Evolutionary conservation across 2,113 vertebrate genomes (phyloP), one percentile per base, ranked within the genome.

Genomic region (Dinomys branickii): DNA sequence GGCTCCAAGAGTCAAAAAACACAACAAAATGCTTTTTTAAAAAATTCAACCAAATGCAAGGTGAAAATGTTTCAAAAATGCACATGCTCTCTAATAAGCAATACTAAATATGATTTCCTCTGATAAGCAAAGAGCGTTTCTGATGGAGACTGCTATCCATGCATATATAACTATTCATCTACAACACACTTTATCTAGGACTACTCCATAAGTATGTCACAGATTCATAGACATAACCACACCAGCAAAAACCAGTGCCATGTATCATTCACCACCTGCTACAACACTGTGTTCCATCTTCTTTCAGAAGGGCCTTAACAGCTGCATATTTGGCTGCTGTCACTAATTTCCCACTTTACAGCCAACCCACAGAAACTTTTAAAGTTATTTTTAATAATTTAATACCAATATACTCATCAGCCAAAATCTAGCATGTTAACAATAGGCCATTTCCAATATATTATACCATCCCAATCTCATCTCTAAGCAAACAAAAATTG

Each of bases 281-380:
- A 50, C 41, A 47, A 86, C 22, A 90, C 35, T 81, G n/a, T 80
- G 13, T 22, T 88, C 38, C 73, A 69, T 50, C 69, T 77, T 90
- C 33, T 38, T 73, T 91, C 65, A 80, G 54, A 93, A 88, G 50
- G 58, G 35, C 11, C 38, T 33, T 71, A 38, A 96, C 12, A 59
- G 28, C 26, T 92, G 14, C 6, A 19, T 85, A 90, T 65, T 10
- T 94, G 44, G 88, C 67, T 91, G 2, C 1, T 86, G 0, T 80
- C 14, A 81, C 58, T 93, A 86, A 90, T 85, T 95, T 84, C 61
- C 84, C 77, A 24, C 41, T 65, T 78, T 59, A 95, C 11, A 88
- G 30, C 52, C 85, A 97, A 97, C 44, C 16, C 88, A 94, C 30
- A 90, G 65, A 94, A 96, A 95, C 54, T 33, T 92, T 91, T 88